A percentile compares a stretch with the other conserved stretches of the same genome.
These are phyloP conservation scores for Odontomachus brunneus DNA, from an alignment of 1,140 invertebrate genomes.

Conservation along the genomic window DNA sequence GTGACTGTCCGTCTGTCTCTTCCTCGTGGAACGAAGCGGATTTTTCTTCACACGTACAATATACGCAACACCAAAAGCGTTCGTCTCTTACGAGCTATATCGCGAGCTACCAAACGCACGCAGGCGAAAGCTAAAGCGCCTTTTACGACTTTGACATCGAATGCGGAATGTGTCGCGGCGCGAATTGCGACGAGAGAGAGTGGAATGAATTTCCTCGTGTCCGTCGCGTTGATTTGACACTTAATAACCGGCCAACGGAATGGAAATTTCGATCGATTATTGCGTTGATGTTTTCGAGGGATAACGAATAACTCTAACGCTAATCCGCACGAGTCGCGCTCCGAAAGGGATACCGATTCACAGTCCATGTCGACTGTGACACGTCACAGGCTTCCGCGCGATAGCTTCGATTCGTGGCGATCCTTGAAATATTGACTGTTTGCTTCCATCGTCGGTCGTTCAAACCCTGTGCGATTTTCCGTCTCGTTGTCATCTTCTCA, in stretches of 20 bases:
- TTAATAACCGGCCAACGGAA: constrained; percentile 4
- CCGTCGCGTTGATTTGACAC: constrained; percentile 16
- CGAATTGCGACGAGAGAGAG: constrained; percentile 37
- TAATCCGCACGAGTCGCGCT: neutral
- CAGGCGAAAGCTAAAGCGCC: constrained; percentile 4
- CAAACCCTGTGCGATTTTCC: neutral
- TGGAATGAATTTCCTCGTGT: neutral
- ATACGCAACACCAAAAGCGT: constrained; percentile 52
- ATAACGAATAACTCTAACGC: neutral
- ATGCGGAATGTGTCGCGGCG: neutral
- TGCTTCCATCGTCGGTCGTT: neutral
- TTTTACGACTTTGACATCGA: constrained; percentile 31
- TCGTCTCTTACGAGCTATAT: constrained; percentile 35
- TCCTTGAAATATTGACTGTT: constrained; percentile 38
- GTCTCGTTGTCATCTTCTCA: neutral
- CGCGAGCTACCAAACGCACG: constrained; percentile 10
- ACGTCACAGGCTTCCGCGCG: constrained; percentile 8
- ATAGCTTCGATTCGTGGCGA: constrained; percentile 51
- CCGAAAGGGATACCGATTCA: constrained; percentile 2
- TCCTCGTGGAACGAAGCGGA: neutral
- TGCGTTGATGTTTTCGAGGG: neutral
- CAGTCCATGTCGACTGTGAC: neutral
- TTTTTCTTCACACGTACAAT: constrained; percentile 12
- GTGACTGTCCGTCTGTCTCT: neutral
- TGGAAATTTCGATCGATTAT: neutral